phyloP scores from a whole-genome alignment of 2,797 vertebrate species.

The Amblyopsis hoosieri region DNA sequence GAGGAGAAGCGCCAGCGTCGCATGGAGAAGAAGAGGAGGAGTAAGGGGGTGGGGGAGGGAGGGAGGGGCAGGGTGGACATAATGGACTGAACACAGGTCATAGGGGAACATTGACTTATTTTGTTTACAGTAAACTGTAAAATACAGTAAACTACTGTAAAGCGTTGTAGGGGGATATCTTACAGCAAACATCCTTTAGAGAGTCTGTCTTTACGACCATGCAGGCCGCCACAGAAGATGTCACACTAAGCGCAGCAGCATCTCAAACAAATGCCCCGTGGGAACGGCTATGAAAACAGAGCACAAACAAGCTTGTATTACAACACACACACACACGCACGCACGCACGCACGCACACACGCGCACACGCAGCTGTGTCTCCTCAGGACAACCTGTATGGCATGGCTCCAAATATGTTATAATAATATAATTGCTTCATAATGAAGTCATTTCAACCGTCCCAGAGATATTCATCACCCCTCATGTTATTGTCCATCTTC shows the following conservation, averaged over 20 bases:
- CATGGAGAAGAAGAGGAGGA: conserved; percentile 93
- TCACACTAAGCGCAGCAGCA: too few relatives aligned
- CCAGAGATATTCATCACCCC: conserved; percentile 28
- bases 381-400: conserved; percentile 4
- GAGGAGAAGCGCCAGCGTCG: conserved; percentile 88
- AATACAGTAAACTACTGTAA: too few relatives aligned
- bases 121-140: too few relatives aligned
- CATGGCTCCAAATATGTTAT: background rate
- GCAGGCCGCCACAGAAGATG: too few relatives aligned
- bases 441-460: conserved; percentile 38
- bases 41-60: conserved; percentile 74
- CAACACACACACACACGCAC: too few relatives aligned
- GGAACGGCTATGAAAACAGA: too few relatives aligned
- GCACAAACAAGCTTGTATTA: too few relatives aligned
- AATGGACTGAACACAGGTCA: background rate
- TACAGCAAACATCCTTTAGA: too few relatives aligned
- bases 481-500: background rate
- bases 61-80: background rate
- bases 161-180: too few relatives aligned
- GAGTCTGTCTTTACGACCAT: too few relatives aligned
- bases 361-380: background rate
- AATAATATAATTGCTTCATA: conserved; percentile 19
- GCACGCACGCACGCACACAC: too few relatives aligned
- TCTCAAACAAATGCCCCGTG: too few relatives aligned
- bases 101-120: background rate